These are phyloP conservation scores for Lasioglossum oenotherae DNA, from an alignment of 2,888 invertebrate species.

Conservation along the genomic window DNA sequence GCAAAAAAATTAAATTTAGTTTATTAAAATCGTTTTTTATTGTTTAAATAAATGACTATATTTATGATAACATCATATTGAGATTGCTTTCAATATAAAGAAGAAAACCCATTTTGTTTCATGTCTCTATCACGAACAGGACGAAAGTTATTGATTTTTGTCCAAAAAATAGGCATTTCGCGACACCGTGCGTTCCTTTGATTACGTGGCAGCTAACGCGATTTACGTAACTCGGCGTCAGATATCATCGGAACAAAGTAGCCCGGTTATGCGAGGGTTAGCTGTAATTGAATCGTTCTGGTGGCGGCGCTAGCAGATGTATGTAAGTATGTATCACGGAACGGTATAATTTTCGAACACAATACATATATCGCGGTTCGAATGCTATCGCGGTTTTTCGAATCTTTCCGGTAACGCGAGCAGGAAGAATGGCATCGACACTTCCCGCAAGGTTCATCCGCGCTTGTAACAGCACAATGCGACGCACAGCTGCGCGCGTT, in stretches of 20 bases:
- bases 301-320: neutral
- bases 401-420: slow-evolving; percentile 31
- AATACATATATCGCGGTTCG: slow-evolving; percentile 5
- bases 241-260: neutral
- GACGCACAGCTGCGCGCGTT: slow-evolving; percentile 58
- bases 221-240: neutral
- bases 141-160: no score
- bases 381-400: neutral
- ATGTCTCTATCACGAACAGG: no score
- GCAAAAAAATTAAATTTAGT: no score
- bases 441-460: slow-evolving; percentile 21
- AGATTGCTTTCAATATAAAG: no score
- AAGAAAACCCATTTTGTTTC: no score
- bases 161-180: no score
- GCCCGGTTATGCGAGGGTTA: neutral
- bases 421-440: slow-evolving; percentile 44
- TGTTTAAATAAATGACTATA: no score
- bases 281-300: slow-evolving; percentile 13
- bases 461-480: slow-evolving; percentile 26
- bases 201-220: neutral
- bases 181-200: no score
- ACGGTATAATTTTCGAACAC: slow-evolving; percentile 22
- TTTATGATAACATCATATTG: no score
- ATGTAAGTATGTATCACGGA: neutral
- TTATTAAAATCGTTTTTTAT: no score